Percentiles rank a stretch among this genome's conserved stretches.
These are phyloP conservation scores for Pristionchus entomophagus DNA, from an alignment of 2,888 invertebrate species.

Conservation along the genomic window DNA sequence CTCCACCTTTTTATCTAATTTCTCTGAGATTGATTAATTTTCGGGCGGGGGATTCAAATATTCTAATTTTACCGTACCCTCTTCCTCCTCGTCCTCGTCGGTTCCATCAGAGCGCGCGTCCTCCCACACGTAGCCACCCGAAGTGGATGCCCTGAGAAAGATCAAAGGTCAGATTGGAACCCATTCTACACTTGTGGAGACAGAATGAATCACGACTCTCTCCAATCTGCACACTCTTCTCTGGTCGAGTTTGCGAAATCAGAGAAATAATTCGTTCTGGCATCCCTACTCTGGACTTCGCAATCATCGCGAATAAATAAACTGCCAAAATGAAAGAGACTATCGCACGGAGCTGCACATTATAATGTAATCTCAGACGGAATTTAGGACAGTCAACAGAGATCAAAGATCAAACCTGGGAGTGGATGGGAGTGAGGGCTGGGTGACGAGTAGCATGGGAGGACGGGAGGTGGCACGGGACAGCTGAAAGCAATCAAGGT, in stretches of 20 bases:
- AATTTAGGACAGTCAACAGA: not conserved
- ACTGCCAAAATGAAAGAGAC: not conserved
- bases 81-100: slow-evolving; percentile 54
- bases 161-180: not conserved
- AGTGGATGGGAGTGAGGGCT: slow-evolving; percentile 63
- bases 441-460: slow-evolving; percentile 65
- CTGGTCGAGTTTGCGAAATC: too few relatives aligned
- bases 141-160: slow-evolving; percentile 2
- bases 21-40: not conserved
- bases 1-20: not conserved
- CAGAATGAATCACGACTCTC: too few relatives aligned
- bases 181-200: not conserved
- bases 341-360: too few relatives aligned
- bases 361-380: not conserved
- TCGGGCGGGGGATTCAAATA: not conserved
- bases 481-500: not conserved
- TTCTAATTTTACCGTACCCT: slow-evolving; percentile 4
- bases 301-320: too few relatives aligned
- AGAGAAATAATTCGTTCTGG: too few relatives aligned
- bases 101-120: slow-evolving; percentile 51
- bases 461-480: slow-evolving; percentile 49
- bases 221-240: too few relatives aligned
- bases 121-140: slow-evolving; percentile 56
- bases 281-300: too few relatives aligned
- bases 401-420: slow-evolving; percentile 49